phyloP scores from a whole-genome alignment of 2,797 vertebrate genomes.

The Neopelma chrysocephalum region DNA sequence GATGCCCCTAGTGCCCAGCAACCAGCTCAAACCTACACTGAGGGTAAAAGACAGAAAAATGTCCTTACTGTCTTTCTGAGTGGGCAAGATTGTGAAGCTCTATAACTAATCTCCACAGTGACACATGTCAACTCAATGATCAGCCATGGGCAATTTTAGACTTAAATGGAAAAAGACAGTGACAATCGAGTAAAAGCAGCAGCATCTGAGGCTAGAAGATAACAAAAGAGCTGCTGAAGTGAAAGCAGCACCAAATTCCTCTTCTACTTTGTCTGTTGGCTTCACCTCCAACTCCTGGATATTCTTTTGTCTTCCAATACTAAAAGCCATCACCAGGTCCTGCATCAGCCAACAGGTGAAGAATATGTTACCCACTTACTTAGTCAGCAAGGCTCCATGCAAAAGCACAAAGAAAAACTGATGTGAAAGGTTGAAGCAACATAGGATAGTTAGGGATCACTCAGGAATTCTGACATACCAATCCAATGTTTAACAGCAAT shows the following conservation, averaged over 20 bases:
- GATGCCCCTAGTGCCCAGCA: neutral
- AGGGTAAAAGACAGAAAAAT: neutral
- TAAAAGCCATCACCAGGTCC: neutral
- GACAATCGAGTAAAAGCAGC: neutral
- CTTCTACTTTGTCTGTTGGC: neutral
- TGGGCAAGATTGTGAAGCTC: neutral
- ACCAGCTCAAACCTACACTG: neutral
- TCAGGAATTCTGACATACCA: neutral
- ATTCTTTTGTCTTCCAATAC: neutral
- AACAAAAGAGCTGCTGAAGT: neutral
- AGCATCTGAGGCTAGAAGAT: neutral
- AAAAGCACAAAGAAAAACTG: neutral
- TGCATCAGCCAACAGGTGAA: neutral
- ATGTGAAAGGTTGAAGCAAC: rapidly evolving
- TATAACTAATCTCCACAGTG: neutral
- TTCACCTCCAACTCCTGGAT: neutral
- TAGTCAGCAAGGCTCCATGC: neutral
- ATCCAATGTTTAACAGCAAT: neutral
- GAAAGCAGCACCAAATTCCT: neutral
- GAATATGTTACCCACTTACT: neutral
- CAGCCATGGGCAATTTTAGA: neutral
- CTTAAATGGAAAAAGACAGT: neutral
- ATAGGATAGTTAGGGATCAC: neutral
- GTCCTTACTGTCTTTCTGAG: neutral
- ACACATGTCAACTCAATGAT: neutral